Conservation (phyloP, 37 sponge, comb jelly and placozoan species). For the Hormiphora californensis region DNA sequence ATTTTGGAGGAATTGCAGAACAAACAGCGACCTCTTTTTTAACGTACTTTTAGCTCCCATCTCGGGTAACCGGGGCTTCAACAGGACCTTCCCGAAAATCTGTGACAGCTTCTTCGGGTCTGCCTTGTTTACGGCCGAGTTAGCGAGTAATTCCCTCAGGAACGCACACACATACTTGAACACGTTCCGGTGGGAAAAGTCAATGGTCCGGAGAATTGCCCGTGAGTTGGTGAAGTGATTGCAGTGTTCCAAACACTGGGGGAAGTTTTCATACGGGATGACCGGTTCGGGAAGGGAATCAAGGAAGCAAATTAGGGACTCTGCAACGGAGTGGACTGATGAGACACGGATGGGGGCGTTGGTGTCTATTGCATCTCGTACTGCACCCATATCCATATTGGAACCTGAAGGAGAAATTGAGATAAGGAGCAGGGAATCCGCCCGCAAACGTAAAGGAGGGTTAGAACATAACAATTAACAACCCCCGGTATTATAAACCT, state of each 20-base stretch:
- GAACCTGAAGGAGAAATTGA: no score
- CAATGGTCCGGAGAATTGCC: not conserved
- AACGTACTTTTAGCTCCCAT: not conserved
- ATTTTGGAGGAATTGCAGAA: not conserved
- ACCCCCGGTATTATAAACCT: no score
- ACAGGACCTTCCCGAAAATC: conserved; percentile 22
- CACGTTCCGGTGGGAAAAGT: conserved; percentile 38
- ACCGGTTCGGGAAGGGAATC: conserved; percentile 49
- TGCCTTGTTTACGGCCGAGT: not conserved
- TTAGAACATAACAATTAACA: no score
- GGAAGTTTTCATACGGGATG: conserved; percentile 35
- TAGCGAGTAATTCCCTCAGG: not conserved
- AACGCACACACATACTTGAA: conserved; percentile 37
- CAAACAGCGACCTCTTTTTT: conserved; percentile 38
- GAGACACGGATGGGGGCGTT: not conserved
- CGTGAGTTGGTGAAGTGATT: conserved; percentile 41
- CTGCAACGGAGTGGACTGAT: conserved; percentile 27
- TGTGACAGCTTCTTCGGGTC: conserved; percentile 24
- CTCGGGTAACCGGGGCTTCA: conserved; percentile 24
- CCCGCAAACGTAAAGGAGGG: no score
- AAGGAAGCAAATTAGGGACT: conserved; percentile 28
- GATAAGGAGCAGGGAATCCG: no score
- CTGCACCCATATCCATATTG: conserved; percentile 28
- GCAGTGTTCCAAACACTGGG: conserved; percentile 26
- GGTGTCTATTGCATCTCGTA: conserved; percentile 35